A percentile compares a stretch with the other conserved stretches of the same genome.
These are phyloP conservation scores for Noturus placidus DNA, from an alignment of 2,113 vertebrate genomes.

Conservation along the genomic window DNA sequence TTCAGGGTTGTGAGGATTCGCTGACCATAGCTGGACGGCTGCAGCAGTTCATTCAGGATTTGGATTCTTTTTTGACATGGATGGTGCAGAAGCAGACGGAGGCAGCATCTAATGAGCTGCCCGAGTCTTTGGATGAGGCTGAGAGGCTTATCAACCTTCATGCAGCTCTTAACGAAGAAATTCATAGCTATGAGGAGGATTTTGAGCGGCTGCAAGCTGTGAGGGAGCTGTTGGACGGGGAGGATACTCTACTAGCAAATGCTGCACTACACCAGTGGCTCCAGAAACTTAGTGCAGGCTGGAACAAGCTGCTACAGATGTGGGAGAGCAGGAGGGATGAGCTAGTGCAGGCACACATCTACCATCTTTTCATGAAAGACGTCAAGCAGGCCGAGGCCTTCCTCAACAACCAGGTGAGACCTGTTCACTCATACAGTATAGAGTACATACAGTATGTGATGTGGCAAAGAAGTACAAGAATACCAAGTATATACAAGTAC, in stretches of 20 bases:
- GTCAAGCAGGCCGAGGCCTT: slow-evolving; percentile 80
- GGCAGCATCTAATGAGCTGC: slow-evolving; percentile 77
- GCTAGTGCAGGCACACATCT: slow-evolving; percentile 87
- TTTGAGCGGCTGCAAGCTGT: slow-evolving; percentile 86
- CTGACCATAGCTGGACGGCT: slow-evolving; percentile 81
- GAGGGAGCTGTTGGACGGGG: slow-evolving; percentile 84
- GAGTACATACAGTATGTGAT: background rate
- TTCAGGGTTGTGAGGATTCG: slow-evolving; percentile 88
- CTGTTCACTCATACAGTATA: background rate
- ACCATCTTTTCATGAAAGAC: slow-evolving; percentile 88
- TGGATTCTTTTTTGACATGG: slow-evolving; percentile 90
- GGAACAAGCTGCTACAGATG: slow-evolving; percentile 89
- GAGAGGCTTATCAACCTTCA: slow-evolving; percentile 84
- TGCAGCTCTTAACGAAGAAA: slow-evolving; percentile 89
- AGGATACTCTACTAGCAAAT: slow-evolving; percentile 82
- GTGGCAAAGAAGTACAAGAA: background rate
- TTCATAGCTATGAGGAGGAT: slow-evolving; percentile 88
- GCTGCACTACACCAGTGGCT: slow-evolving; percentile 90
- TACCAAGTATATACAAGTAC: background rate
- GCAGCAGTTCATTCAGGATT: slow-evolving; percentile 88
- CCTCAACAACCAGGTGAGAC: slow-evolving; percentile 85
- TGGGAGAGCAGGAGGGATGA: slow-evolving; percentile 86
- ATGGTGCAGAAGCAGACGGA: slow-evolving; percentile 86
- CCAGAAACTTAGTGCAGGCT: slow-evolving; percentile 88
- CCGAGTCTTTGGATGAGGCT: slow-evolving; percentile 77